phyloP scores from a whole-genome alignment of 92 coral and sea anemone species.

The Porites divaricata region DNA sequence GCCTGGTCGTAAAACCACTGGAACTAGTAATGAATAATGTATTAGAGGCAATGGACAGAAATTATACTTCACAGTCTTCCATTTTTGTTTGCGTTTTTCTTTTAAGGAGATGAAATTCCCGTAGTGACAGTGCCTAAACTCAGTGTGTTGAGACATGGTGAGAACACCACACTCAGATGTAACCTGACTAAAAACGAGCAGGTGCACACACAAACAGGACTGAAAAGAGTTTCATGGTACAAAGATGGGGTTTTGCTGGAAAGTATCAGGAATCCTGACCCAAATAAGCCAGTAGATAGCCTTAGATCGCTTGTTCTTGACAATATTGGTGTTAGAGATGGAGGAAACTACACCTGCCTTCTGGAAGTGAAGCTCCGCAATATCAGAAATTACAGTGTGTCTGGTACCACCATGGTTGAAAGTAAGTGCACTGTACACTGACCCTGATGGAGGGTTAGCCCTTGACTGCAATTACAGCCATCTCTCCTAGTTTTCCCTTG shows the following conservation, averaged over 20 bases:
- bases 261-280: background rate
- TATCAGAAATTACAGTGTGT: background rate
- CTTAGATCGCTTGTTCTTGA: background rate
- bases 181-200: background rate
- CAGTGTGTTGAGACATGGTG: background rate
- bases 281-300: background rate
- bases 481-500: too few species aligned
- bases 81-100: too few species aligned
- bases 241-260: background rate
- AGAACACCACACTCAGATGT: background rate
- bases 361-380: background rate
- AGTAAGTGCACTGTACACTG: background rate
- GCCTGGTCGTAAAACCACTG: too few species aligned
- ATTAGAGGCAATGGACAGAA: too few species aligned
- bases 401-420: background rate
- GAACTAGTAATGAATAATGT: too few species aligned
- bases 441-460: too few species aligned
- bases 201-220: too few species aligned
- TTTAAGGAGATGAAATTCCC: conserved; percentile 4
- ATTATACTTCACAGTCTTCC: too few species aligned
- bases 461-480: too few species aligned
- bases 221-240: background rate
- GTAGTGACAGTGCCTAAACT: background rate
- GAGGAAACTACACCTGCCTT: conserved; percentile 11
- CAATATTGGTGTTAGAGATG: background rate